Evolutionary conservation across 2,797 vertebrate genomes (phyloP).

Genomic region (Diplodus puntazzo): DNA sequence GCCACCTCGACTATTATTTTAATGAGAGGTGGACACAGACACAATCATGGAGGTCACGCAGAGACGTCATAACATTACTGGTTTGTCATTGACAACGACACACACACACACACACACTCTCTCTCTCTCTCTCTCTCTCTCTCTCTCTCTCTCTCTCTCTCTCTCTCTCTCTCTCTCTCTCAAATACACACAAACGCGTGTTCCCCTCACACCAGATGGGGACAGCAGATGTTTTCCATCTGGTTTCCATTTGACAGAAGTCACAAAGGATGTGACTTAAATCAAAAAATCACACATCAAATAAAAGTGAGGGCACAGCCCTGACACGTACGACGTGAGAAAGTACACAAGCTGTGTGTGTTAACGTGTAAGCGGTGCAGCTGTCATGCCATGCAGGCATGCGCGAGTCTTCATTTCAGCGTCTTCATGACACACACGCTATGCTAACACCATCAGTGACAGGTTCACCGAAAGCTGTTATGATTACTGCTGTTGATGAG

Average conservation of each 20-base stretch:
- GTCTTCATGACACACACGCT: conserved; percentile 26
- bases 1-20: conserved; percentile 70
- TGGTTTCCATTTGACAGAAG: conserved; percentile 75
- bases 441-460: too few relatives aligned
- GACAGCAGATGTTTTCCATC: conserved; percentile 80
- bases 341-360: conserved; percentile 26
- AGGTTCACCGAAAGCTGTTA: not conserved
- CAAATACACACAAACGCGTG: conserved; percentile 29
- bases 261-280: conserved; percentile 68
- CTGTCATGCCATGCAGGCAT: not conserved
- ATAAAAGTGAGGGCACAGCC: conserved; percentile 56
- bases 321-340: conserved; percentile 28
- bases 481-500: not conserved
- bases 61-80: conserved; percentile 56
- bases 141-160: not conserved
- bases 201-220: conserved; percentile 66
- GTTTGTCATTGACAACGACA: conserved; percentile 49
- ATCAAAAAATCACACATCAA: conserved; percentile 69
- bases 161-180: too few relatives aligned
- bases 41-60: conserved; percentile 70
- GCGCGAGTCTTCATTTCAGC: conserved; percentile 19
- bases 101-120: conserved; percentile 15
- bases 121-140: not conserved
- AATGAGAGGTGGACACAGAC: conserved; percentile 71
- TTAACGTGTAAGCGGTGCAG: conserved; percentile 36